Conservation (phyloP, 2,797 vertebrate genomes). For the Xerus rutilus region DNA sequence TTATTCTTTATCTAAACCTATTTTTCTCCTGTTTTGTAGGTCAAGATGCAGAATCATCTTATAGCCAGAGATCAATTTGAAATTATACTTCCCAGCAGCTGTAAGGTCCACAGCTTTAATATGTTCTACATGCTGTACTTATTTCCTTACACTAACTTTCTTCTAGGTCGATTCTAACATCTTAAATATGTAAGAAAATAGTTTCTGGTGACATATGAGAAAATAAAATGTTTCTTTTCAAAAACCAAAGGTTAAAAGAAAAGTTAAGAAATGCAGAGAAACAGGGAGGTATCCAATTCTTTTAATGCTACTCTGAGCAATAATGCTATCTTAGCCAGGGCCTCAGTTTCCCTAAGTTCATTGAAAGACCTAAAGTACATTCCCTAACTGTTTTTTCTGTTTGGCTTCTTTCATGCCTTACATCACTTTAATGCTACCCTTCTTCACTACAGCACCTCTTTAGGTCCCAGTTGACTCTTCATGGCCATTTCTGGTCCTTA, state of each 20-base stretch:
- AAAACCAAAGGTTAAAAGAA: neutral
- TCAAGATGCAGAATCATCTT: neutral
- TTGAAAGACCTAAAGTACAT: neutral
- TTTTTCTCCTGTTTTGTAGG: neutral
- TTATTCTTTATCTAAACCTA: neutral
- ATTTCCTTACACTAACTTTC: neutral
- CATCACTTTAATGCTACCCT: neutral
- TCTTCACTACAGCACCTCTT: neutral
- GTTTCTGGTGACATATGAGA: neutral
- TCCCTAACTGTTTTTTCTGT: neutral
- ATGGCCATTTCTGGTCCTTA: neutral
- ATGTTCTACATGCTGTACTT: neutral
- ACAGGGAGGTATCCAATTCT: neutral
- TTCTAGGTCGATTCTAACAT: neutral
- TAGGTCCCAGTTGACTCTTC: neutral
- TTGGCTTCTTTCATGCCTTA: neutral
- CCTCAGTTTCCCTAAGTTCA: neutral
- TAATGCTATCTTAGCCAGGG: neutral
- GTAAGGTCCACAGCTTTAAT: neutral
- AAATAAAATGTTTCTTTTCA: neutral
- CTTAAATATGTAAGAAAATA: slow-evolving; percentile 28
- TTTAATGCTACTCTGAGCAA: neutral
- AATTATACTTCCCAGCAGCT: neutral
- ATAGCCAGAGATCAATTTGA: neutral
- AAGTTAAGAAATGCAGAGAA: neutral